Evolutionary conservation across 1,140 invertebrate genomes (phyloP).

Genomic region (Drosophila burlai): DNA sequence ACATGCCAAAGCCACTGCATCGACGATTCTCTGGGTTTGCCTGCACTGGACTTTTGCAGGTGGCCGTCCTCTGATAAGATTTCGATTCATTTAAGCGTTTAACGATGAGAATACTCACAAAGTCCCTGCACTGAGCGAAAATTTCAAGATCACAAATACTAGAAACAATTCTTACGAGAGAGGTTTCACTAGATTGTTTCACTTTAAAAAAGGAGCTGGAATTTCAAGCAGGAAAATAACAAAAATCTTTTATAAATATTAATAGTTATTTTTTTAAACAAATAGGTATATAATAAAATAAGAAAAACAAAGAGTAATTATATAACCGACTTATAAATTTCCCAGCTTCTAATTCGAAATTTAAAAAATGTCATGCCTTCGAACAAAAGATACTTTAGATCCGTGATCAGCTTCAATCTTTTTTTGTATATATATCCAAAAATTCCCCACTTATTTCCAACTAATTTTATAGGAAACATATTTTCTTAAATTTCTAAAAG

Average conservation of each 20-base stretch:
- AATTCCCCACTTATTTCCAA: not conserved
- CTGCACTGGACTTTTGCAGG: slow-evolving; percentile 65
- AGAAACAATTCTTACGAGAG: not conserved
- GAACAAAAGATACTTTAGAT: not conserved
- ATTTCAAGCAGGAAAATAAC: no score
- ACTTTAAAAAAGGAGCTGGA: no score
- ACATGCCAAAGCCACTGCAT: slow-evolving; percentile 20
- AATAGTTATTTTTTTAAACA: no score
- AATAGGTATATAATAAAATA: no score
- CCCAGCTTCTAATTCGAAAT: no score
- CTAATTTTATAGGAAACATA: no score
- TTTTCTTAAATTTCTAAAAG: not conserved
- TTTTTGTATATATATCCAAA: no score
- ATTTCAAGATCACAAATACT: not conserved
- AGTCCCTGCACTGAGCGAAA: slow-evolving; percentile 2
- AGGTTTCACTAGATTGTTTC: not conserved
- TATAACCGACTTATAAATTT: no score
- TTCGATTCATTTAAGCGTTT: slow-evolving; percentile 42
- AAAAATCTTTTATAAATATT: no score
- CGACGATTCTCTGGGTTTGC: slow-evolving; percentile 40
- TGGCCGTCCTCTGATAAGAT: slow-evolving; percentile 66
- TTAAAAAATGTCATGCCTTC: no score
- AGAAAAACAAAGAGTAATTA: no score
- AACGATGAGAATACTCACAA: slow-evolving; percentile 29
- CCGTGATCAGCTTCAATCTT: not conserved